A percentile compares a stretch with the other conserved stretches of the same genome.
Conservation (phyloP, 2,888 invertebrate species). For the Eupithecia tripunctaria region DNA sequence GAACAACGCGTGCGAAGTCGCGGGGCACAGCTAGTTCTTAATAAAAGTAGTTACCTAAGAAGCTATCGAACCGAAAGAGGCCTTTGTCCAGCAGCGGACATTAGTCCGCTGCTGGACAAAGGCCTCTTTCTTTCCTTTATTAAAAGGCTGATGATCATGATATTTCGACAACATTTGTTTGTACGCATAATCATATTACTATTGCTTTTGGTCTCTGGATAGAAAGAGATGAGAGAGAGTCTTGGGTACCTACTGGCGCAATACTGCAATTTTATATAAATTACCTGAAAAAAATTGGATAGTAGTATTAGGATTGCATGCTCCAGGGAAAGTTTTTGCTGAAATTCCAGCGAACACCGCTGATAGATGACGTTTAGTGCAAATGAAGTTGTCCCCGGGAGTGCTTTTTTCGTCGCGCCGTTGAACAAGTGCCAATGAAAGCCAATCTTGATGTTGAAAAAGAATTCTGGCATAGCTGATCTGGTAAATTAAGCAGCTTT, state of each 20-base stretch:
- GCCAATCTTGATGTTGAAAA: slow-evolving; percentile 64
- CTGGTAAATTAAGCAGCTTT: slow-evolving; percentile 28
- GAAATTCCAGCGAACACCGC: slow-evolving; percentile 66
- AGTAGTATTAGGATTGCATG: slow-evolving; percentile 59
- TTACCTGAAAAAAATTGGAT: slow-evolving; percentile 45
- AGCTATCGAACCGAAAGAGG: slow-evolving; percentile 1
- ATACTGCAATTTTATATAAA: neutral
- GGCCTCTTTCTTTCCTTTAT: too few species aligned
- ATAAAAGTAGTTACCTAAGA: neutral
- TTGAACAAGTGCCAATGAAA: slow-evolving; percentile 79
- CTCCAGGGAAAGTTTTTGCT: slow-evolving; percentile 59
- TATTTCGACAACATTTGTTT: neutral
- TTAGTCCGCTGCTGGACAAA: too few species aligned
- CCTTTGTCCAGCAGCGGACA: too few species aligned
- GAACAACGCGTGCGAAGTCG: too few species aligned
- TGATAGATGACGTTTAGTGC: slow-evolving; percentile 79
- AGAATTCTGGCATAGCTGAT: slow-evolving; percentile 27
- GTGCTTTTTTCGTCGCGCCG: slow-evolving; percentile 73
- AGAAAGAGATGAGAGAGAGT: neutral
- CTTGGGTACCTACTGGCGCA: neutral
- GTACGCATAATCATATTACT: neutral
- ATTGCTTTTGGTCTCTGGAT: neutral
- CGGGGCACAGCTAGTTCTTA: too few species aligned
- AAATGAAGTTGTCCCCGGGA: slow-evolving; percentile 78
- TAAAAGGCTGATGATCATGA: too few species aligned